Evolutionary conservation across 2,797 vertebrate species (phyloP).

Genomic region (Okamejei kenojei): DNA sequence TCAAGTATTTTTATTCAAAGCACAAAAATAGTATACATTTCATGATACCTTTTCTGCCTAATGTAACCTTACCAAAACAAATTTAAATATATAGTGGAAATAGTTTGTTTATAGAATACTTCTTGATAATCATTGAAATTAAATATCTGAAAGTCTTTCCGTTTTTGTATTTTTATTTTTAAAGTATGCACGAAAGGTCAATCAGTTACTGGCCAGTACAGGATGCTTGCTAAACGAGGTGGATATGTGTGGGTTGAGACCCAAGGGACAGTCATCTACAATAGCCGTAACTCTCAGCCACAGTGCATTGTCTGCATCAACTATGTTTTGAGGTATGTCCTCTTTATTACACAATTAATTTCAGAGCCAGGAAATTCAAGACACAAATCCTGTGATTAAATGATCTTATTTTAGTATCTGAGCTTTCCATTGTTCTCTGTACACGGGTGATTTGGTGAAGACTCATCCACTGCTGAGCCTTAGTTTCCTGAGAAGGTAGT

Average conservation of each 20-base stretch:
- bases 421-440: neutral
- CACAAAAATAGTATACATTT: neutral
- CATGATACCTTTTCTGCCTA: neutral
- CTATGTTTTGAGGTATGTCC: constrained; percentile 83
- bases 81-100: neutral
- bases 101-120: neutral
- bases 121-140: neutral
- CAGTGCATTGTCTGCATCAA: constrained; percentile 95
- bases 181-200: constrained; percentile 93
- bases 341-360: neutral
- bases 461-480: neutral
- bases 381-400: neutral
- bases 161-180: constrained; percentile 40
- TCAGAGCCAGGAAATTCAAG: neutral
- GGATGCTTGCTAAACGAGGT: constrained; percentile 89
- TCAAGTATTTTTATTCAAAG: neutral
- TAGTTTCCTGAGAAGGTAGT: neutral
- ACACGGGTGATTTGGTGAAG: neutral
- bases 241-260: constrained; percentile 95
- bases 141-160: neutral
- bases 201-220: constrained; percentile 82
- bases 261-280: constrained; percentile 92
- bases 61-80: neutral
- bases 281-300: constrained; percentile 88
- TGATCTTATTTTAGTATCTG: neutral